Evolutionary conservation across 2,113 vertebrate genomes (phyloP), one percentile per base, ranked within the genome.

Genomic region (Tiliqua scincoides): DNA sequence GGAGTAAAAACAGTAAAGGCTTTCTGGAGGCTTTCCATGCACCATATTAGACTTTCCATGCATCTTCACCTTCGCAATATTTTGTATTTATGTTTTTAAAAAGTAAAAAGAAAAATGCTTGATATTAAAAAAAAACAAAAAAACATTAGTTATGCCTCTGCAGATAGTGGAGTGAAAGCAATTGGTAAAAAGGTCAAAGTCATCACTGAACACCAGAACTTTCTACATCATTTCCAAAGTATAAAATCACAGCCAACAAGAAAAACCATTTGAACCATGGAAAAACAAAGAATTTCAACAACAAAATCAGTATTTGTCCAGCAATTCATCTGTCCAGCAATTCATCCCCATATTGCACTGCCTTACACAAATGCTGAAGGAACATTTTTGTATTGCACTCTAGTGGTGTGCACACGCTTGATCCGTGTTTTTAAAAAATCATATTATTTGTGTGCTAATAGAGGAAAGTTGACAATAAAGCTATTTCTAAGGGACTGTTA

Each of bases 251-350:
- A 79, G 70, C 82, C 80, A 80, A 88, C 59, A 18, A 30, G 23
- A 43, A 52, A 68, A 79, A 57, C 57, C 7, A 12, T 14, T 14
- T 18, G 73, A 2, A 23, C 11, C 32, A 48, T 76, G 32, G 21
- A 79, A 48, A 88, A 61, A 86, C 0, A 40, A 32, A 27, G 82
- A 89, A 88, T 86, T 79, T 70, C 68, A 86, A 70, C 4, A 87
- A 86, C n/a, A 86, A 59, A 92, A 94, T 40, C 62, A 85, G n/a
- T 57, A 79, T 62, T 37, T 48, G 78, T 74, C 72, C 85, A 90
- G n/a, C 70, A 70, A 87, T 72, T 76, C 70, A 88, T 74, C 12
- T 70, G 67, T n/a, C n/a, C n/a, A n/a, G n/a, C n/a, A 43, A 91
- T n/a, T n/a, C n/a, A n/a, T n/a, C n/a, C n/a, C n/a, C n/a, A 0